A percentile compares a stretch with the other conserved stretches of the same genome.
These are phyloP conservation scores for Lydus trimaculatus DNA, from an alignment of 2,888 invertebrate genomes.

Conservation along the genomic window DNA sequence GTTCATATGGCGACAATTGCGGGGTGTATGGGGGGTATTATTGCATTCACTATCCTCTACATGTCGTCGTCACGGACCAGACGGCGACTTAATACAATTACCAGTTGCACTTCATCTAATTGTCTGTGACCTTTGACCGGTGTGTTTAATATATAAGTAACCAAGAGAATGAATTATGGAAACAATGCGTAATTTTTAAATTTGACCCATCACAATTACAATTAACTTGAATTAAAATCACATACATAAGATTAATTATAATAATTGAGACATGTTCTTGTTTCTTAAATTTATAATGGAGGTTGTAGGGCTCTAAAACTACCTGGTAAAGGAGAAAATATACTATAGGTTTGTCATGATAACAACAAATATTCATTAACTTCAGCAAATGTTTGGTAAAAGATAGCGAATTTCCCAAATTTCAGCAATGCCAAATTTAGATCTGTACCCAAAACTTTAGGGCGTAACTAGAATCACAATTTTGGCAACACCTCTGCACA, in stretches of 20 bases:
- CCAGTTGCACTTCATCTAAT: slow-evolving; percentile 56
- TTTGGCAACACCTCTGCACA: too few relatives aligned
- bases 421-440: too few relatives aligned
- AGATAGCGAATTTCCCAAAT: too few relatives aligned
- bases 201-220: not conserved
- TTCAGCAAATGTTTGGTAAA: too few relatives aligned
- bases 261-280: not conserved
- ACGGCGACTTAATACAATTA: slow-evolving; percentile 57
- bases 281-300: too few relatives aligned
- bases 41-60: slow-evolving; percentile 41
- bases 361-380: too few relatives aligned
- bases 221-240: not conserved
- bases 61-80: slow-evolving; percentile 49
- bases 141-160: slow-evolving; percentile 41
- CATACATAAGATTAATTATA: not conserved
- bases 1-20: slow-evolving; percentile 38
- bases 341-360: too few relatives aligned
- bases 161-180: not conserved
- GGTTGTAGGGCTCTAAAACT: too few relatives aligned
- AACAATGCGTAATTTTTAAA: not conserved
- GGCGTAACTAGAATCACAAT: too few relatives aligned
- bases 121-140: slow-evolving; percentile 54
- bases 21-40: slow-evolving; percentile 22
- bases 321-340: too few relatives aligned
- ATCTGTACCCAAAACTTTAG: too few relatives aligned